Conservation (phyloP, 1,140 invertebrate genomes). For the Drosophila bocki region DNA sequence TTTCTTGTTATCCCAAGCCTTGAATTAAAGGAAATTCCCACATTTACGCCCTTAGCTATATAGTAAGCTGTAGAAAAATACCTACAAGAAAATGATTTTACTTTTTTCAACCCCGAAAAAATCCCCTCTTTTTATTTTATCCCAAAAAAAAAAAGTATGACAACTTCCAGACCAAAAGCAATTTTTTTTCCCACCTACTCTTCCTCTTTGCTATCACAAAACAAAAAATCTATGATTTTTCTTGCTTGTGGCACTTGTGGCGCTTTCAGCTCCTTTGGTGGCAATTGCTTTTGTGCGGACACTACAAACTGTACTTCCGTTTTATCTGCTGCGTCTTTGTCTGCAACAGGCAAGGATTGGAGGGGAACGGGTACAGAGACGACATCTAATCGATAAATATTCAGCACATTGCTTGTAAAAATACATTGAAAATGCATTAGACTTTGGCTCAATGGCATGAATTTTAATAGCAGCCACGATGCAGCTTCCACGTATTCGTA, state of each 20-base stretch:
- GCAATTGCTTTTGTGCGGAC: constrained; percentile 70
- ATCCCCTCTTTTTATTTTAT: constrained; percentile 24
- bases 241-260: constrained; percentile 52
- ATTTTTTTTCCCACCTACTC: constrained; percentile 23
- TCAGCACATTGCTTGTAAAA: constrained; percentile 71
- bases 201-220: background rate
- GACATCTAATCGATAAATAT: constrained; percentile 78
- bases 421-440: constrained; percentile 83
- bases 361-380: constrained; percentile 15
- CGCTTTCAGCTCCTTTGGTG: constrained; percentile 54
- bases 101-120: constrained; percentile 8
- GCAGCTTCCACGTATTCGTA: constrained; percentile 20
- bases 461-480: constrained; percentile 56
- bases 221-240: constrained; percentile 25
- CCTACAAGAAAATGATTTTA: constrained; percentile 58
- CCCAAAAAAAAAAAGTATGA: constrained; percentile 29
- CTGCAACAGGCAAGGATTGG: constrained; percentile 20
- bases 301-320: constrained; percentile 79
- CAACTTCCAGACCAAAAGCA: constrained; percentile 29
- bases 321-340: constrained; percentile 72
- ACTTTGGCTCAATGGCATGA: constrained; percentile 65
- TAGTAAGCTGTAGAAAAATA: constrained; percentile 22
- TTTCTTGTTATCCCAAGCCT: background rate
- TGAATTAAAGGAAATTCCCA: constrained; percentile 2
- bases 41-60: constrained; percentile 16